These are phyloP conservation scores for Dryobotodes eremita DNA, from an alignment of 2,888 invertebrate genomes.

Conservation along the genomic window DNA sequence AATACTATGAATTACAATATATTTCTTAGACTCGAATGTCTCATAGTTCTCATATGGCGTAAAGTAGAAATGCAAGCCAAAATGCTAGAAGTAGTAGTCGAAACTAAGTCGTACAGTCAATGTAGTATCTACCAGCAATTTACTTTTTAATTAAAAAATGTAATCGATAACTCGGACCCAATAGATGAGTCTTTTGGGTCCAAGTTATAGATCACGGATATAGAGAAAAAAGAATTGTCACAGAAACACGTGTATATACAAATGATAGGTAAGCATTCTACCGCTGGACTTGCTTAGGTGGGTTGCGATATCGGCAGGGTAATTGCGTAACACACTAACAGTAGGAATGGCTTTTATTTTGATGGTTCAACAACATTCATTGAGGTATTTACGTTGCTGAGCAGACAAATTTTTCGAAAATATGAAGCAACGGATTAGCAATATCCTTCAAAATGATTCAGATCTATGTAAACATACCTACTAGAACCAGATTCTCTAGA, in stretches of 20 bases:
- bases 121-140: background rate
- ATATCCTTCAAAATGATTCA: too few species aligned
- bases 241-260: background rate
- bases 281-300: background rate
- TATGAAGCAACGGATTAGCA: too few species aligned
- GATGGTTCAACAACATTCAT: too few species aligned
- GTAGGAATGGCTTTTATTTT: too few species aligned
- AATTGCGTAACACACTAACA: too few species aligned
- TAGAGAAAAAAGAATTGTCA: background rate
- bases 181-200: too few species aligned
- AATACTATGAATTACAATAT: constrained; percentile 17
- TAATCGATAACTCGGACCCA: background rate
- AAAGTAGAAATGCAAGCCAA: background rate
- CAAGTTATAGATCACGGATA: too few species aligned
- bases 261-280: background rate
- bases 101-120: background rate
- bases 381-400: too few species aligned
- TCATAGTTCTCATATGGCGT: background rate
- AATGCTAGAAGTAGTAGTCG: background rate
- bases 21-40: background rate
- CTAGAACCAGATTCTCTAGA: background rate
- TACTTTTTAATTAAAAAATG: background rate
- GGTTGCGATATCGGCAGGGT: background rate
- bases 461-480: background rate
- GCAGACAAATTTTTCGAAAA: too few species aligned